Percentiles rank a stretch among this genome's conserved stretches.
Evolutionary conservation across 2,113 vertebrate genomes (phyloP).

Genomic region (Lathamus discolor): DNA sequence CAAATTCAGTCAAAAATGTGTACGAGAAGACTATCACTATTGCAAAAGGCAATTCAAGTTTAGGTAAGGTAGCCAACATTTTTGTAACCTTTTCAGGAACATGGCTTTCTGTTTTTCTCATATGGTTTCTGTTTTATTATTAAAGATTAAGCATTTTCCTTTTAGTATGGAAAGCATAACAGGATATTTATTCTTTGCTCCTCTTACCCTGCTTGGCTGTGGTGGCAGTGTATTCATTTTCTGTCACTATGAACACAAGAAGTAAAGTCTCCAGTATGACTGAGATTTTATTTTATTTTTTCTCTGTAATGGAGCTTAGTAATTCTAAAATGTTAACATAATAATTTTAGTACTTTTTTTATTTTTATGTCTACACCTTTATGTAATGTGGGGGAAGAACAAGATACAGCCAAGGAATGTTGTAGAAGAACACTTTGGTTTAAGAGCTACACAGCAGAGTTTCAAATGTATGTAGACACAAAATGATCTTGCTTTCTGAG

Average conservation of each 20-base stretch:
- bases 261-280: neutral
- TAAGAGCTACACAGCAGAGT: neutral
- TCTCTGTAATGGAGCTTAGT: neutral
- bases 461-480: neutral
- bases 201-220: neutral
- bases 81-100: neutral
- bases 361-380: neutral
- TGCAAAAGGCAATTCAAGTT: slow-evolving; percentile 94
- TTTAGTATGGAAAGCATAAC: neutral
- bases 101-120: neutral
- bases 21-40: slow-evolving; percentile 91
- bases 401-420: neutral
- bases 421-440: neutral
- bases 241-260: neutral
- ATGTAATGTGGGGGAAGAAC: neutral
- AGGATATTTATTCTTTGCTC: neutral
- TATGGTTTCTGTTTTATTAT: slow-evolving; percentile 40
- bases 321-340: neutral
- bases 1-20: slow-evolving; percentile 66
- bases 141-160: neutral
- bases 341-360: neutral
- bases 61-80: slow-evolving; percentile 79
- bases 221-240: neutral
- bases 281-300: neutral
- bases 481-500: neutral